Base-by-base conservation (phyloP, 2,797 vertebrate genomes). In the Caiman crocodilus region DNA sequence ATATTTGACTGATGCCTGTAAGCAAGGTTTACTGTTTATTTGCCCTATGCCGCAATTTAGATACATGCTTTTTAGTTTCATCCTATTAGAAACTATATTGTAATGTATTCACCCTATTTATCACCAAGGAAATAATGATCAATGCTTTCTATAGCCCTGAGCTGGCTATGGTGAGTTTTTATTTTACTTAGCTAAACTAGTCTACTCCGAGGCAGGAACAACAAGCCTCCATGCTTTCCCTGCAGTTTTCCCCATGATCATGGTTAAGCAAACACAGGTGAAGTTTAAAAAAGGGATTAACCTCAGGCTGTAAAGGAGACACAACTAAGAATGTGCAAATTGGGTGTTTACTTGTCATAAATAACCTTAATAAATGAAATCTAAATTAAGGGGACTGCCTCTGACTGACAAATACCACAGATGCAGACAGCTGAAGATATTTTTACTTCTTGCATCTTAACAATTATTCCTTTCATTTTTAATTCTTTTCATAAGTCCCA, bases 381-480 rank as follows among this genome's bases (percentile, higher is more conserved):
- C 17, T 16, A 35, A 85, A 21, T 56, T 59, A 64, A 3, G n/a
- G 5, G 2, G 14, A 55, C n/a, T 20, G 35, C 65, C 25, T 88
- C 9, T 59, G 75, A 82, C 73, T 78, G 90, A 20, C 25, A 96
- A 60, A 91, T 32, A 4, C 25, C 71, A 23, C 78, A 76, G 89
- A 94, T 90, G 1, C 71, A 89, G 50, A 64, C 28, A 26, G 28
- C 84, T 67, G 28, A 20, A 85, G 63, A 25, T 79, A 78, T 90
- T 50, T 14, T 82, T 5, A 58, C 67, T 76, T 77, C 11, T 76
- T 87, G 20, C 35, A 1, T 87, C 88, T 90, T 79, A 76, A 74
- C 56, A 30, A 77, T 87, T 94, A 94, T 94, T 55, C 32, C 75
- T 60, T 85, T 89, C 2, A 3, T 59, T 87, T 90, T 93, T 87